These are phyloP conservation scores for Montipora efflorescens DNA, from an alignment of 64 coral and sea anemone genomes.

Conservation along the genomic window DNA sequence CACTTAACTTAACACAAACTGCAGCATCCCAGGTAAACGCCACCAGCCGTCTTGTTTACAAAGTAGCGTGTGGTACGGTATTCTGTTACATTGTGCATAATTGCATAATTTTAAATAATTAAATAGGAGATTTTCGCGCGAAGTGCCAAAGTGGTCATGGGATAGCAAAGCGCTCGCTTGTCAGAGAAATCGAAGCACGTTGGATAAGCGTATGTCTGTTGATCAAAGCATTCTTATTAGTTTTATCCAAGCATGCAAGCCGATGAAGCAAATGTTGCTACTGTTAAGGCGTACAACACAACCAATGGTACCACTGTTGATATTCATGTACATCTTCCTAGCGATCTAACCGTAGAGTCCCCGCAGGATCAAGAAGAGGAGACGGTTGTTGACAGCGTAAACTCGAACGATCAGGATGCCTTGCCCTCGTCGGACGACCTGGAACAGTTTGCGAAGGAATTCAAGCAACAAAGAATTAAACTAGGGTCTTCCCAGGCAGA, in stretches of 20 bases:
- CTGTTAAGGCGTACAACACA: background rate
- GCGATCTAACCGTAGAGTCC: background rate
- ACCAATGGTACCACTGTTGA: background rate
- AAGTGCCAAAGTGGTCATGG: background rate
- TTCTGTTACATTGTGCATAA: too few species aligned
- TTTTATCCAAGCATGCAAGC: background rate
- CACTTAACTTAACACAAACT: too few species aligned
- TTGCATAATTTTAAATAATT: background rate
- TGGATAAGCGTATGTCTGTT: background rate
- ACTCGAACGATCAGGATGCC: background rate
- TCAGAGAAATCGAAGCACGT: constrained; percentile 1
- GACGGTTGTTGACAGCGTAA: background rate
- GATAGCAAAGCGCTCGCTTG: background rate
- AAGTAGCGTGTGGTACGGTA: too few species aligned
- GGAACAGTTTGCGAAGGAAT: constrained; percentile 84
- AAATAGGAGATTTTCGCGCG: background rate
- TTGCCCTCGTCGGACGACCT: constrained; percentile 76
- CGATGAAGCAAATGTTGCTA: background rate
- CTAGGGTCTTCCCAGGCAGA: constrained; percentile 90
- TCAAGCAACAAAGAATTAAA: constrained; percentile 82
- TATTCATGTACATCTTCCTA: background rate
- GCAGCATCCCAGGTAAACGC: too few species aligned
- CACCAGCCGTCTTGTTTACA: too few species aligned
- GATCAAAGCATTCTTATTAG: background rate
- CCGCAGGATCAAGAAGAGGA: background rate